Percentiles rank a stretch among this genome's conserved stretches.
These are phyloP conservation scores for Lamprotornis superbus DNA, from an alignment of 2,113 vertebrate species.

Conservation along the genomic window DNA sequence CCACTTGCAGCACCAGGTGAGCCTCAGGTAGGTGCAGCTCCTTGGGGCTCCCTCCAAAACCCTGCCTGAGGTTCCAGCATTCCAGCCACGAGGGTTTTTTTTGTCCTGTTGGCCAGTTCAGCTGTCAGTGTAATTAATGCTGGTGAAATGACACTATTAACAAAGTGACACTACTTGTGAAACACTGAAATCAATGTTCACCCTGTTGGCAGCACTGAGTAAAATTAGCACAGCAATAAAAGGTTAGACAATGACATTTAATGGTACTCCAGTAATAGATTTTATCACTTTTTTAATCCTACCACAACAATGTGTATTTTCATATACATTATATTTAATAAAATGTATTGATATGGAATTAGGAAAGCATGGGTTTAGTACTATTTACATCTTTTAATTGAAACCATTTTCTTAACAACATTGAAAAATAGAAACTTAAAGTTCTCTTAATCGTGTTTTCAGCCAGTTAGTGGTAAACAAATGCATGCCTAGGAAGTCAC, in stretches of 20 bases:
- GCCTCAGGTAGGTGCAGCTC: neutral
- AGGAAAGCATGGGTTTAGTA: slow-evolving; percentile 57
- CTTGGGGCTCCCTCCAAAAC: neutral
- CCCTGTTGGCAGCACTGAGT: neutral
- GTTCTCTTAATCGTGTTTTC: slow-evolving; percentile 57
- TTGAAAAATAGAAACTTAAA: slow-evolving; percentile 70
- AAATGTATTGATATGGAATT: slow-evolving; percentile 63
- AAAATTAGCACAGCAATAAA: slow-evolving; percentile 35
- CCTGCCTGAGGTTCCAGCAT: neutral
- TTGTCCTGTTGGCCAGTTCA: neutral
- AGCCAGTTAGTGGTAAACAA: slow-evolving; percentile 66
- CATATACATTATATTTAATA: slow-evolving; percentile 66
- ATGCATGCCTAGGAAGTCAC: slow-evolving; percentile 54
- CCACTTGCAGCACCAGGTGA: neutral
- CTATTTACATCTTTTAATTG: slow-evolving; percentile 65
- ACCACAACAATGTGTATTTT: slow-evolving; percentile 60
- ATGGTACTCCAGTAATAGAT: slow-evolving; percentile 46
- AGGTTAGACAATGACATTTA: slow-evolving; percentile 52
- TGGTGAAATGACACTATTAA: neutral
- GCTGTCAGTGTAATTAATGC: neutral
- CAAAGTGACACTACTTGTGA: neutral
- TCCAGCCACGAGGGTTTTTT: neutral
- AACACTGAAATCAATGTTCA: neutral
- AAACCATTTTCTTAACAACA: slow-evolving; percentile 68
- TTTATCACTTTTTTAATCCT: slow-evolving; percentile 53